Evolutionary conservation across 2,113 vertebrate species (phyloP).

Genomic region (Hemibagrus wyckioides): DNA sequence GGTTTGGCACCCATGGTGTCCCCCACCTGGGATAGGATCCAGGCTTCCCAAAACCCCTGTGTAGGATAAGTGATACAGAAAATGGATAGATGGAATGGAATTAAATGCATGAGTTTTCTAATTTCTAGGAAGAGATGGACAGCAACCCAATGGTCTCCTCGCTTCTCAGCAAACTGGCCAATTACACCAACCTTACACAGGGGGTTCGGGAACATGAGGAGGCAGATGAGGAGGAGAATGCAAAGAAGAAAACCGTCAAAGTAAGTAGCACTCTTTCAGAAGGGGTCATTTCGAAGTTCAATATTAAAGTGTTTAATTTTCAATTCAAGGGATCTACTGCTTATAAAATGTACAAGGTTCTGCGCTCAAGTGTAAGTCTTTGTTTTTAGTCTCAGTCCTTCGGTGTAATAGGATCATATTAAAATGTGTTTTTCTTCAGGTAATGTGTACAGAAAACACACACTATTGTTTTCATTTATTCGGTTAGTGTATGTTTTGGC

Average conservation of each 20-base stretch:
- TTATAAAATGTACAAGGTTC: not conserved
- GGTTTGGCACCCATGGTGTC: too few species aligned
- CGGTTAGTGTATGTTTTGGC: conserved; percentile 2
- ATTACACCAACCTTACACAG: conserved; percentile 95
- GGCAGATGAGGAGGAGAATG: conserved; percentile 83
- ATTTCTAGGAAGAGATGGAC: conserved; percentile 94
- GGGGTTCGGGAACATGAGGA: conserved; percentile 94
- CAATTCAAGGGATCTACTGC: not conserved
- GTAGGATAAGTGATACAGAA: too few species aligned
- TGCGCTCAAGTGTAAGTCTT: not conserved
- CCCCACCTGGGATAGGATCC: too few species aligned
- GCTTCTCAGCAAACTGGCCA: conserved; percentile 91
- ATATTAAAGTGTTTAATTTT: not conserved
- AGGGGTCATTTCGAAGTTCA: not conserved
- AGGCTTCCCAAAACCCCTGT: too few species aligned
- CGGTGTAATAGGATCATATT: conserved; percentile 27
- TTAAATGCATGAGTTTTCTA: conserved; percentile 7
- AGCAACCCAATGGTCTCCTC: conserved; percentile 98
- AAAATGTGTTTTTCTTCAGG: conserved; percentile 25
- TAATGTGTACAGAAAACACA: not conserved
- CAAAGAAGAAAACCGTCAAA: conserved; percentile 77
- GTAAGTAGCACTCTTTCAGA: conserved; percentile 46
- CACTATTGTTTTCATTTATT: not conserved
- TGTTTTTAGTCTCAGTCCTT: conserved; percentile 9
- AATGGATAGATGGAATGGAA: not conserved